Evolutionary conservation across 2,113 vertebrate genomes (phyloP).

Genomic region (Elephantulus edwardii): DNA sequence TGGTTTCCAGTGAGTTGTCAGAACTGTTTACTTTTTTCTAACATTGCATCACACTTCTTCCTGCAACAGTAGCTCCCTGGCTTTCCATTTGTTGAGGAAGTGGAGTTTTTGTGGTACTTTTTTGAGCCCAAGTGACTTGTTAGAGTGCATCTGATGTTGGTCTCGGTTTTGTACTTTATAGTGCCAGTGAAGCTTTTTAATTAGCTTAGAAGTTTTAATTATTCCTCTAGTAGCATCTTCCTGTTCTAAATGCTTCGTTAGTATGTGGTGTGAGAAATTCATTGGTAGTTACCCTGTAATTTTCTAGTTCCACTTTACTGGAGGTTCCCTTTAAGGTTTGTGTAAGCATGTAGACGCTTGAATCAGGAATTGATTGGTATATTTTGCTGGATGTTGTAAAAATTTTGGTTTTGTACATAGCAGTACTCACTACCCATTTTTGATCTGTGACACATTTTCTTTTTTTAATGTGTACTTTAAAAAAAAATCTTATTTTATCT

Average conservation of each 20-base stretch:
- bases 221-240: slow-evolving; percentile 34
- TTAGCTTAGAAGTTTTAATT: not conserved
- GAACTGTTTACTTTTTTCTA: not conserved
- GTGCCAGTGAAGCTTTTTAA: slow-evolving; percentile 37
- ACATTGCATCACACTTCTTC: slow-evolving; percentile 6
- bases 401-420: slow-evolving; percentile 9
- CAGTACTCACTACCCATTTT: slow-evolving; percentile 20
- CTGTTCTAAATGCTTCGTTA: slow-evolving; percentile 22
- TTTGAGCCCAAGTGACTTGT: not conserved
- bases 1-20: not conserved
- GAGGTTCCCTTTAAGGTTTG: slow-evolving; percentile 48
- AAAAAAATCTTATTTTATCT: too few species aligned
- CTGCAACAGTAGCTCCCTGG: not conserved
- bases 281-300: not conserved
- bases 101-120: not conserved
- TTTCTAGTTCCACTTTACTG: slow-evolving; percentile 35
- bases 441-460: too few species aligned
- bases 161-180: not conserved
- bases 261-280: not conserved
- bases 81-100: slow-evolving; percentile 8
- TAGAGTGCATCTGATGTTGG: not conserved
- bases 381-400: slow-evolving; percentile 17
- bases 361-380: not conserved
- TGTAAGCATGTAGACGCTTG: slow-evolving; percentile 29
- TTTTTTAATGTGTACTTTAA: too few species aligned